Percentiles rank a stretch among this genome's conserved stretches.
Conservation (phyloP, 2,888 invertebrate genomes). For the Zele albiditarsus region DNA sequence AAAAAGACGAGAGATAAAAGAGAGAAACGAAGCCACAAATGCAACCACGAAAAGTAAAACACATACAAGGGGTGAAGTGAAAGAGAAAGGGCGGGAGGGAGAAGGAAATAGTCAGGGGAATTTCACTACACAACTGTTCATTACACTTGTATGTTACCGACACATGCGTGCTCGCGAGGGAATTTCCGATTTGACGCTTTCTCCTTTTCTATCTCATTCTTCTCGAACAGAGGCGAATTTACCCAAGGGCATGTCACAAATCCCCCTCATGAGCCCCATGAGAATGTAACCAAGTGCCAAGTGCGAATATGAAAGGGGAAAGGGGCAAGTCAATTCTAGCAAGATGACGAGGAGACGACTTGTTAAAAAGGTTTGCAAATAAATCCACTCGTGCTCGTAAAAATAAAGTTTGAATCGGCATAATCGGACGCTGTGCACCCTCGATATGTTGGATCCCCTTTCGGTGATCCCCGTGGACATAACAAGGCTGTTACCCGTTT, state of each 20-base stretch:
- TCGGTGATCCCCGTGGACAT: slow-evolving; percentile 11
- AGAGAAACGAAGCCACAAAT: slow-evolving; percentile 12
- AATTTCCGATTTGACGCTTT: slow-evolving; percentile 58
- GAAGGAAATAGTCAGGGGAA: slow-evolving; percentile 44
- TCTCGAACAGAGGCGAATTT: neutral
- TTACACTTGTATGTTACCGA: slow-evolving; percentile 59
- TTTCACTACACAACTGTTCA: slow-evolving; percentile 56
- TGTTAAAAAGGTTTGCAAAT: slow-evolving; percentile 22
- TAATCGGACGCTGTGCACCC: neutral
- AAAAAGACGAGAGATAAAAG: slow-evolving; percentile 20
- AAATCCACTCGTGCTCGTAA: slow-evolving; percentile 12
- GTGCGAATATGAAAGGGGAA: slow-evolving; percentile 10
- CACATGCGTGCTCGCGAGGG: slow-evolving; percentile 62
- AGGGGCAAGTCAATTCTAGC: slow-evolving; percentile 6
- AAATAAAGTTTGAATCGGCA: neutral
- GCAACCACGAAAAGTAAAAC: slow-evolving; percentile 7
- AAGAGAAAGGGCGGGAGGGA: slow-evolving; percentile 25
- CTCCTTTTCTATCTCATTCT: neutral
- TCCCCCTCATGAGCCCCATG: slow-evolving; percentile 56
- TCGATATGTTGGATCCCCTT: neutral
- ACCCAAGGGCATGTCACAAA: slow-evolving; percentile 1
- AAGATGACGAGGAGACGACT: slow-evolving; percentile 14
- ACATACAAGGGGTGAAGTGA: neutral
- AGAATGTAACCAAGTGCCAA: slow-evolving; percentile 63
- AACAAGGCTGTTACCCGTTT: neutral